These are phyloP conservation scores for Sorex maritimensis DNA, from an alignment of 2,797 vertebrate species.

Conservation along the genomic window DNA sequence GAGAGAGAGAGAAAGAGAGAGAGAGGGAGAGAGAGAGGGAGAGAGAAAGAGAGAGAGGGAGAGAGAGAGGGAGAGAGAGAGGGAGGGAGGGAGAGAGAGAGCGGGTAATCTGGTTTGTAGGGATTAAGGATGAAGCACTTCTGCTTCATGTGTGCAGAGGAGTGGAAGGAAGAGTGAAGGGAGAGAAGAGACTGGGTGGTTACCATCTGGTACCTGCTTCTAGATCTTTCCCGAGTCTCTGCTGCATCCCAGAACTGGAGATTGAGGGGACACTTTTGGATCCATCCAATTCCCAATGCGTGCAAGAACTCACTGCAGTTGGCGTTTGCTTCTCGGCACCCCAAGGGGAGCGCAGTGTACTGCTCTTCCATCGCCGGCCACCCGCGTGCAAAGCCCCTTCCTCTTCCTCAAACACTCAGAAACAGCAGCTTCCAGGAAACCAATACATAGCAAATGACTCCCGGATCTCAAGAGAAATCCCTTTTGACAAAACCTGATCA, in stretches of 20 bases:
- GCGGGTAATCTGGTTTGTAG: not conserved
- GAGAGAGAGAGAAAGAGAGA: too few relatives aligned
- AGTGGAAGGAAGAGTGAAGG: not conserved
- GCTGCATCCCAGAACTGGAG: not conserved
- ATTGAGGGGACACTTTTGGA: not conserved
- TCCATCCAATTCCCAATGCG: not conserved
- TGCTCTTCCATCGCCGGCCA: not conserved
- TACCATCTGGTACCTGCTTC: not conserved
- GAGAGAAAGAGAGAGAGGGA: too few relatives aligned
- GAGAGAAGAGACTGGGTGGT: not conserved
- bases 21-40: too few relatives aligned
- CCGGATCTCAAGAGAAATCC: not conserved
- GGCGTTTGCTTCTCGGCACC: not conserved
- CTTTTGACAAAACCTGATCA: not conserved
- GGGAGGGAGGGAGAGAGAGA: not conserved
- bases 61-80: too few relatives aligned
- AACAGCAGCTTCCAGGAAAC: not conserved
- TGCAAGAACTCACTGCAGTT: not conserved
- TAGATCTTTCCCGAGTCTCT: not conserved
- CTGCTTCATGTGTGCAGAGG: not conserved
- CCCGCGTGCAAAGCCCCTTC: not conserved
- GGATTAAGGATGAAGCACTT: not conserved
- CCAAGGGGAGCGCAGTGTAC: not conserved
- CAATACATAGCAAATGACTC: not conserved
- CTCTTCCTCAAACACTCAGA: not conserved